Evolutionary conservation across 2,888 invertebrate genomes (phyloP), one percentile per base, ranked within the genome.

Genomic region (Bursaphelenchus okinawaensis): DNA sequence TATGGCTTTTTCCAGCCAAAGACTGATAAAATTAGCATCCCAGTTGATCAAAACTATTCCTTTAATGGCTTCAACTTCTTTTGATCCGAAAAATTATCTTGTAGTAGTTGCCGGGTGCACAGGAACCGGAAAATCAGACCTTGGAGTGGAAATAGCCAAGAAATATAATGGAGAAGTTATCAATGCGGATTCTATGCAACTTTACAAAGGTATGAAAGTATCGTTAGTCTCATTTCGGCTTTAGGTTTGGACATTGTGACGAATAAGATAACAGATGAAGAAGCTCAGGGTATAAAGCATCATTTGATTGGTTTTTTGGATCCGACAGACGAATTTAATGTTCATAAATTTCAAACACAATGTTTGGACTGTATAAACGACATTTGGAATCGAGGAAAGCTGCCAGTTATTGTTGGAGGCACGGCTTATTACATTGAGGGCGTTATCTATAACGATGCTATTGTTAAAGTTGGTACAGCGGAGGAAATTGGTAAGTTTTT

Each of bases 131-230:
- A 99, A 99, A 87, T 93, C 96, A 0, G 94, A 94, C 85, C 86
- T 98, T 75, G 91, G 92, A 65, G 87, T 98, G 66, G 91, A 94
- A 86, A 86, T 98, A 71, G 94, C 93, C 0, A 88, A 88, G 78
- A 88, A 74, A 55, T 79, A 74, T 61, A 68, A 71, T 31, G 80
- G 80, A 60, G 80, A 80, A 62, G 71, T 98, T 65, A 90, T 98
- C 67, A 94, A 93, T 82, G 94, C 95, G 0, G 98, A 98, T 88
- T 94, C 96, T 22, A 96, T 98, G 94, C 98, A 98, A 92, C 89
- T 98, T 28, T 98, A 98, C 86, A 90, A 90, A 84, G 91, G 92
- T 76, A 28, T 29, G 55, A 6, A 24, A 6, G 12, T 24, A 20
- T 63, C 12, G 2, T 20, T 22, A 4, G 22, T 22, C 55, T 52